A percentile compares a stretch with the other conserved stretches of the same genome.
Evolutionary conservation across 2,888 invertebrate species (phyloP).

Genomic region (Punctoribates punctum): DNA sequence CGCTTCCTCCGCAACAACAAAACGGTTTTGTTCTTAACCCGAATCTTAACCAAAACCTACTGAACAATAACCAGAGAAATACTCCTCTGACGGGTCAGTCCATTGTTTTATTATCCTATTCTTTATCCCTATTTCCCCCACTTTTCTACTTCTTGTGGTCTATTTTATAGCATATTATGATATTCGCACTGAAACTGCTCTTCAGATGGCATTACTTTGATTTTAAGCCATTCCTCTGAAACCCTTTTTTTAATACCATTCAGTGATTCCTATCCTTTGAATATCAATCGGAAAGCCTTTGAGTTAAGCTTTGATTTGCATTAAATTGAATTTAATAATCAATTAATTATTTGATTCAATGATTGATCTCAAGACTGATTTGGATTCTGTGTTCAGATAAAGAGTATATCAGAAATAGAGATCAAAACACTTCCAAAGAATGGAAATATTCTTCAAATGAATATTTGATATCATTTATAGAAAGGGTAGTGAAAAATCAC

Average conservation of each 20-base stretch:
- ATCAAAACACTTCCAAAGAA: not conserved
- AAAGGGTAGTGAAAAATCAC: conserved; percentile 23
- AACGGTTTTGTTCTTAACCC: not conserved
- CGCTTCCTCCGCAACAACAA: not conserved
- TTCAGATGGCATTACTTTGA: conserved; percentile 12
- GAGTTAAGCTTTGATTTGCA: not conserved
- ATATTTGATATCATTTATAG: conserved; percentile 12
- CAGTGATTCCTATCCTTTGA: not conserved
- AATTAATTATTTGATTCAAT: not conserved
- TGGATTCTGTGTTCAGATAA: not conserved
- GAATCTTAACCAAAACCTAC: not conserved
- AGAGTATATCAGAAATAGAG: not conserved
- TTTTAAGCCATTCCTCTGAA: not conserved
- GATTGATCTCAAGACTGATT: not conserved
- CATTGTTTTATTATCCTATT: too few species aligned
- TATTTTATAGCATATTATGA: not conserved
- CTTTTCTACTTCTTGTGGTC: not conserved
- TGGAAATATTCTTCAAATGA: not conserved
- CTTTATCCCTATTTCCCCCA: too few species aligned
- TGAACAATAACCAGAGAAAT: not conserved
- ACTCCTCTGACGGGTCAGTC: too few species aligned
- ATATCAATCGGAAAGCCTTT: not conserved
- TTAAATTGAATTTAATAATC: not conserved
- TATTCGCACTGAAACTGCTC: not conserved
- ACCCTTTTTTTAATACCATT: not conserved